phyloP scores from a whole-genome alignment of 1,140 invertebrate genomes.

The Pararge aegeria region DNA sequence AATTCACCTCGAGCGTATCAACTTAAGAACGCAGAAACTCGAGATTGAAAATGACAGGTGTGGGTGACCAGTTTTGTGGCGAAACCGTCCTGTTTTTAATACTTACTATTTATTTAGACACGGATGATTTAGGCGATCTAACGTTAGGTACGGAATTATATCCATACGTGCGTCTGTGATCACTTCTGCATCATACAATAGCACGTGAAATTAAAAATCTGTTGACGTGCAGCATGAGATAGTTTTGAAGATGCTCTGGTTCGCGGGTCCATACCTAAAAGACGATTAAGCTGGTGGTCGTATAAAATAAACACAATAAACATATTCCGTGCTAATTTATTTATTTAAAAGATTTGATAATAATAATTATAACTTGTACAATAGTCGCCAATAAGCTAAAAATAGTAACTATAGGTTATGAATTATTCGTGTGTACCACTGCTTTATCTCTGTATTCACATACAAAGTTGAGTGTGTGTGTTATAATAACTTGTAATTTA shows the following conservation, averaged over 20 bases:
- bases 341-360: slow-evolving; percentile 52
- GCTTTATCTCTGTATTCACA: slow-evolving; percentile 20
- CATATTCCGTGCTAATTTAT: slow-evolving; percentile 66
- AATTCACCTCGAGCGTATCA: no score
- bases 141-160: no score
- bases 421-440: slow-evolving; percentile 19
- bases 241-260: no score
- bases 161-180: no score
- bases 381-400: slow-evolving; percentile 52
- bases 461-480: slow-evolving; percentile 25
- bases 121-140: no score
- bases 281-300: no score
- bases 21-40: no score
- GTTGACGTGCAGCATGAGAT: no score
- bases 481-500: not conserved
- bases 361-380: slow-evolving; percentile 53
- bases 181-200: no score
- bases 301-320: slow-evolving; percentile 41
- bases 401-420: slow-evolving; percentile 18
- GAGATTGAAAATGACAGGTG: no score
- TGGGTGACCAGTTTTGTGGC: not conserved
- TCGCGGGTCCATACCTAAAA: not conserved
- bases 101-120: no score
- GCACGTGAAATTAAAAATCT: no score
- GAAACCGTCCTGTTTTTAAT: not conserved